phyloP scores from a whole-genome alignment of 1,140 invertebrate genomes.

The Mycetomoellerius zeteki region DNA sequence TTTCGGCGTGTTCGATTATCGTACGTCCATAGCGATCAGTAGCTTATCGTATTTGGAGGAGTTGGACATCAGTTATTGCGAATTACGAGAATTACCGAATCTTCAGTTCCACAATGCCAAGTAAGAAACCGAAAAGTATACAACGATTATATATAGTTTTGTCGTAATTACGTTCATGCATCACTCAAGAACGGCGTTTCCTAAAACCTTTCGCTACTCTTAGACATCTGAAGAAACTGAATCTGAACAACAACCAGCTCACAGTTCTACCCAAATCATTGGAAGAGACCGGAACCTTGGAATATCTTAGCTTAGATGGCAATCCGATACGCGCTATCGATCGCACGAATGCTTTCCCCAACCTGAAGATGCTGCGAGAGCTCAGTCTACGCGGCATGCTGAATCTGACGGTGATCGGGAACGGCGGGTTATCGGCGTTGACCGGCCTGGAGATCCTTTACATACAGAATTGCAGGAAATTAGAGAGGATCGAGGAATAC shows the following conservation, averaged over 20 bases:
- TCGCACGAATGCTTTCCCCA: constrained; percentile 87
- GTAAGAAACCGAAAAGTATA: constrained; percentile 26
- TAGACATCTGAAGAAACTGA: constrained; percentile 88
- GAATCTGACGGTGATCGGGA: constrained; percentile 87
- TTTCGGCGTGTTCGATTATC: constrained; percentile 88
- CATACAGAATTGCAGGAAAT: constrained; percentile 88
- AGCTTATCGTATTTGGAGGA: constrained; percentile 90
- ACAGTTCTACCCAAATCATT: constrained; percentile 88
- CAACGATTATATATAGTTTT: not conserved
- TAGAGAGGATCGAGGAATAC: constrained; percentile 87
- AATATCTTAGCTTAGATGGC: constrained; percentile 89
- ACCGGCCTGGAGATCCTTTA: constrained; percentile 86
- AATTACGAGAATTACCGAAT: constrained; percentile 88
- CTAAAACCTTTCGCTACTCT: not conserved
- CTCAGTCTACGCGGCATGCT: constrained; percentile 90
- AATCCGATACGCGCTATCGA: constrained; percentile 89
- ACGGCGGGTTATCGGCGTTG: constrained; percentile 87
- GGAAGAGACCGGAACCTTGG: constrained; percentile 87
- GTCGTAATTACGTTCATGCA: too few species aligned
- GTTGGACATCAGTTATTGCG: constrained; percentile 90
- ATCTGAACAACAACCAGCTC: constrained; percentile 91
- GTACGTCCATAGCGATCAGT: constrained; percentile 89
- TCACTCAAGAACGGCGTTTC: not conserved
- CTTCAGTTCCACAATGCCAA: constrained; percentile 87
- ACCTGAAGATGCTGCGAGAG: constrained; percentile 88